These are phyloP conservation scores for Cervus canadensis DNA, from an alignment of 2,113 vertebrate genomes.

Conservation along the genomic window DNA sequence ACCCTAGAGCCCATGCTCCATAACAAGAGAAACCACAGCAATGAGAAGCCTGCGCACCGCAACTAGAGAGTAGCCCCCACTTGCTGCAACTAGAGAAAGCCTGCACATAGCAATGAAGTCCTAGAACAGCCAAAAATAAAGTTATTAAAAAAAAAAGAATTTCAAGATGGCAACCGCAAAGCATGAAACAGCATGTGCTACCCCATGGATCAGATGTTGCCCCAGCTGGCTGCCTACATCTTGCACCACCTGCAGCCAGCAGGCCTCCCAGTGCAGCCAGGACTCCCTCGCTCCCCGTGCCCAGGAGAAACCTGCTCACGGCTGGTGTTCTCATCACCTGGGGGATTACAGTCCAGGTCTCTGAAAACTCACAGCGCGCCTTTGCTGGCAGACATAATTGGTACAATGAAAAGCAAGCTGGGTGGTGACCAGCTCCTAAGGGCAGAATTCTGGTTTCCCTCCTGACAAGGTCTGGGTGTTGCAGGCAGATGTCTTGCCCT, in stretches of 20 bases:
- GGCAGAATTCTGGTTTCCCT: background rate
- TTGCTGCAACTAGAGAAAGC: background rate
- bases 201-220: background rate
- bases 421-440: background rate
- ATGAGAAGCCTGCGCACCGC: rapidly evolving
- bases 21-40: background rate
- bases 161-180: background rate
- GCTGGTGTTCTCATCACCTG: background rate
- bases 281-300: background rate
- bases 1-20: background rate
- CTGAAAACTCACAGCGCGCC: background rate
- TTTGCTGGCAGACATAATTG: background rate
- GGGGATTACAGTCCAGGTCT: background rate
- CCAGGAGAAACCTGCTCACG: background rate
- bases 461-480: background rate
- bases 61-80: background rate
- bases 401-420: background rate
- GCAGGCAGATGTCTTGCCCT: background rate
- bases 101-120: background rate
- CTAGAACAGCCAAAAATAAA: background rate
- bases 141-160: background rate
- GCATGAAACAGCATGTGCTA: background rate
- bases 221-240: background rate
- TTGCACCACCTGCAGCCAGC: background rate
- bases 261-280: background rate